Evolutionary conservation across 2,888 invertebrate genomes (phyloP), one percentile per base, ranked within the genome.

Genomic region (Macaria notata): DNA sequence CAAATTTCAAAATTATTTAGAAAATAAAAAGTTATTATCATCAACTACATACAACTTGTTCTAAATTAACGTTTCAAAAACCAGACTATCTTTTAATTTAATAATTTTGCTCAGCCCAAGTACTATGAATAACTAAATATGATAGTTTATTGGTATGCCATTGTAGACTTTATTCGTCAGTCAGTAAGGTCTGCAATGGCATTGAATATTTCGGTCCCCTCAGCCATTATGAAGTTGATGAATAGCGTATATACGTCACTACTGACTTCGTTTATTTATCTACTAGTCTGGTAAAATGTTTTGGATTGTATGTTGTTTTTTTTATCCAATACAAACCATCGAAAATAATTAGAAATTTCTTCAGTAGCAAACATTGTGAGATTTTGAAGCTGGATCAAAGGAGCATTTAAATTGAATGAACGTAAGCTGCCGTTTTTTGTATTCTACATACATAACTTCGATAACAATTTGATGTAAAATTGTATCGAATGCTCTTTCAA

Each of bases 41-140:
- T 19, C 7, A 36, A 36, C 33, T 36, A 7, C 4, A 36, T 36
- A 36, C 3, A 2, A 36, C 4, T 36, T 36, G 33, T 36, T 6
- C 33, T 4, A 4, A 36, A 6, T 36, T 36, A 3, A 36, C 7
- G 33, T 36, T 36, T 36, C 5, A 36, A 7, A 36, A 36, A 36
- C 33, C 33, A 1, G 5, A 36, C 7, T 36, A 6, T 36, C 1
- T 31, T 58, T 56, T 60, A 63, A 61, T 63, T 69, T 52, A 59
- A 68, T 61, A 75, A 76, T 78, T 77, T 75, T 66, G 71, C 66
- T 75, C 72, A 79, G 74, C 61, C 71, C 66, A 73, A 79, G 76
- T 75, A 75, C 76, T 76, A 78, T 75, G 70, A 75, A 53, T 55
- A 56, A 64, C 58, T 51, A 54, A 60, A 58, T 58, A 54, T 46